Base-by-base conservation (phyloP, 37 sponge, comb jelly and placozoan species). In the Eunapius fragilis region DNA sequence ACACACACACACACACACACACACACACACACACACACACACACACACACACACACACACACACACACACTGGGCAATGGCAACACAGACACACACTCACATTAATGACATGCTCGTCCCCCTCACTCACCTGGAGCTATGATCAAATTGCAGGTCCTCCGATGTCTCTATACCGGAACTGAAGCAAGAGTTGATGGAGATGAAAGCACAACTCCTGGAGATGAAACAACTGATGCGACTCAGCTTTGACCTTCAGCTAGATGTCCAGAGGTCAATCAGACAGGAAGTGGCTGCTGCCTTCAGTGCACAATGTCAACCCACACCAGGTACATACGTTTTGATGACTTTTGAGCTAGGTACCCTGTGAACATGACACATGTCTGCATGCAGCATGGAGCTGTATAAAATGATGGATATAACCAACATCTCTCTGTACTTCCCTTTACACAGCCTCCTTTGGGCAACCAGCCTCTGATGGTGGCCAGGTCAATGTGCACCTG, bases 231-330 rank as follows among this genome's bases (percentile, higher is more conserved):
- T 97, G 86, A 80, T 97, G 85, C 79, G 83, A 49, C 71, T 87
- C 26, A 86, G 93, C 80, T 94, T 97, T 83, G 95, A 97, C 38
- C 84, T 94, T 27, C 95, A 94, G 79, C 76, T 94, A 71, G 95
- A 97, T 31, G 91, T 92, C 49, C 97, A 97, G 83, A 82, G 97
- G 58, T 76, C 95, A 37, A 92, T 97, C 71, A 50, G 95, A 12
- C 97, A 97, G 79, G 97, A 97, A 77, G 95, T 97, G 68, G 86
- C 88, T 69, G 94, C 97, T n/a, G 85, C 95, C n/a, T 87, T 94
- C 72, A 45, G 81, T 10, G 72, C 86, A 22, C 58, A 58, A 58
- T 58, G 58, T 11, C 58, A 58, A 58, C 17, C 58, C 22, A 1
- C 7, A 58, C 17, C 58, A 58, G 58, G 58, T 58, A 58, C 7